Evolutionary conservation across 2,888 invertebrate genomes (phyloP), one percentile per base, ranked within the genome.

Genomic region (Acanthococcus lagerstroemiae): DNA sequence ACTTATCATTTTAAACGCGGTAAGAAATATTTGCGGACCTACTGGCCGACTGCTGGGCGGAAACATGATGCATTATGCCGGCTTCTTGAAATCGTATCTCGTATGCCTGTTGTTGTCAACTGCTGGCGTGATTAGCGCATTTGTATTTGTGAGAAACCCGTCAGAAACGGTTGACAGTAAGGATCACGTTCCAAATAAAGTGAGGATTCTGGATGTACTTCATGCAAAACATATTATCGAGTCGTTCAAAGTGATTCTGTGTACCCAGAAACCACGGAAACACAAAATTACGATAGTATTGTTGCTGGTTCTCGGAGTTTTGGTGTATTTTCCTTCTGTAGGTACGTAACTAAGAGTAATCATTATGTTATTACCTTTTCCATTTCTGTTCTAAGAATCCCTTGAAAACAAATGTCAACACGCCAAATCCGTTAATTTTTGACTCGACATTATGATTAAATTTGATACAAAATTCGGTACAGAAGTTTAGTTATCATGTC

Each of bases 71-170:
- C 17, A 50, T 1, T 21, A n/a, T 12, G 19, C 22, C 30, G 60
- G 60, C 0, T 61, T 61, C 21, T 48, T 61, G n/a, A n/a, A 15
- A 4, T 52, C 60, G 27, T 61, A 27, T 30, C 15, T 26, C 15
- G 21, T 61, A 1, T 50, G 50, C n/a, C 30, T 61, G 50, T 21
- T 6, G 22, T 15, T 61, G 21, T 7, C 30, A 17, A 1, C 30
- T 1, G 3, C 12, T 1, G 25, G 50, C 2, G 1, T 61, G 27
- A 4, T 61, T 6, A 17, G 25, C 1, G 50, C 48, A 21, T 19
- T n/a, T 9, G 6, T 46, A 2, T 21, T 61, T 1, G 50, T 61
- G 2, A 7, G 24, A 19, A 50, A 61, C 17, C 5, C 5, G 4
- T 1, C 1, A 5, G 37, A 25, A 19, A 7, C 60, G 1, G 50